Evolutionary conservation across 2,113 vertebrate species (phyloP).

Genomic region (Bos javanicus): DNA sequence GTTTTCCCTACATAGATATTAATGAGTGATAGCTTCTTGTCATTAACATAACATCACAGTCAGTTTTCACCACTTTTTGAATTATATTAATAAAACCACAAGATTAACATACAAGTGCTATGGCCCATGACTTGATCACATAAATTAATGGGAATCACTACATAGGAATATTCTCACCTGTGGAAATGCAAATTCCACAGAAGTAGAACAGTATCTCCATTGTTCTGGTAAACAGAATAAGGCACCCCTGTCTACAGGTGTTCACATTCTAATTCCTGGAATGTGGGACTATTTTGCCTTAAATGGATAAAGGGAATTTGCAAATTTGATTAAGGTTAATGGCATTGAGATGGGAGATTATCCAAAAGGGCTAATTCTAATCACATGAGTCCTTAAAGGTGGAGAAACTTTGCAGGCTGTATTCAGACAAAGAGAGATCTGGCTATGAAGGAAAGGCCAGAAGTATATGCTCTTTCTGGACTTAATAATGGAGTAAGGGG

Average conservation of each 20-base stretch:
- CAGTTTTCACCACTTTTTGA: not conserved
- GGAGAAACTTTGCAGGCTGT: not conserved
- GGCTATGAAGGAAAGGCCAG: not conserved
- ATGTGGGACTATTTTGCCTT: not conserved
- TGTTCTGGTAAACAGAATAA: not conserved
- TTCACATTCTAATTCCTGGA: not conserved
- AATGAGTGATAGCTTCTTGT: not conserved
- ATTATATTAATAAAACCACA: not conserved
- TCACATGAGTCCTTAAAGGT: not conserved
- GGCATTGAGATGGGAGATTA: not conserved
- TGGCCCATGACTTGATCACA: not conserved
- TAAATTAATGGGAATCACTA: not conserved
- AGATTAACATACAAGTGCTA: not conserved
- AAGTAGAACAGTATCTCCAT: not conserved
- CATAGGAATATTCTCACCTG: not conserved
- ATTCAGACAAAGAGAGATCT: not conserved
- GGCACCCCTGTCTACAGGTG: accelerated
- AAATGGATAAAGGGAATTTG: not conserved
- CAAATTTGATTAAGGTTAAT: not conserved
- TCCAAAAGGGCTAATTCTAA: not conserved
- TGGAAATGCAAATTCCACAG: not conserved
- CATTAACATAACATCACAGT: not conserved
- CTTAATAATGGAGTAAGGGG: not conserved
- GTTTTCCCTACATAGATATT: not conserved
- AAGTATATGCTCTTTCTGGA: not conserved